Evolutionary conservation across 2,113 vertebrate genomes (phyloP).

Genomic region (Phalacrocorax aristotelis): DNA sequence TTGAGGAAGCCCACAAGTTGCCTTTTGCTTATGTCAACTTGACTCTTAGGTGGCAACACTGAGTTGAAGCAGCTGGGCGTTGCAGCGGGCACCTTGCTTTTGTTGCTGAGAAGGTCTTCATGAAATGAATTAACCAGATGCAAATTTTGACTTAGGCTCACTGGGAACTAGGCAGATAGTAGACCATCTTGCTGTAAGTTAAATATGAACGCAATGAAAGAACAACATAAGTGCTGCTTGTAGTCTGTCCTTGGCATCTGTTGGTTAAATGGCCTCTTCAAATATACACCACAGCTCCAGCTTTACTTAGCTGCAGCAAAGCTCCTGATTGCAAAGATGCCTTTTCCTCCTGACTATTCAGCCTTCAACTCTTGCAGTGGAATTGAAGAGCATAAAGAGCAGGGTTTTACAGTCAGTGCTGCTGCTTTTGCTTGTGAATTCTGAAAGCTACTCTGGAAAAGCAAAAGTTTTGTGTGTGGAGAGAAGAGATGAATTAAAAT

Average conservation of each 20-base stretch:
- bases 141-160: background rate
- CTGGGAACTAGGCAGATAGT: background rate
- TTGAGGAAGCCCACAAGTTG: background rate
- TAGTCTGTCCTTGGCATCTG: conserved; percentile 37
- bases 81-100: background rate
- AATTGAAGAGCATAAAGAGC: conserved; percentile 28
- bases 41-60: background rate
- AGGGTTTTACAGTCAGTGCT: background rate
- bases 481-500: conserved; percentile 24
- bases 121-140: background rate
- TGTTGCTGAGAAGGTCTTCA: background rate
- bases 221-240: background rate
- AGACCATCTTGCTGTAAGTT: background rate
- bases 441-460: conserved; percentile 2
- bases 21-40: background rate
- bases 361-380: background rate
- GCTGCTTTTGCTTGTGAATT: background rate
- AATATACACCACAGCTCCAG: background rate
- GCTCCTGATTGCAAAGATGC: conserved; percentile 2
- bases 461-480: background rate
- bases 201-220: background rate
- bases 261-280: conserved; percentile 29
- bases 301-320: background rate
- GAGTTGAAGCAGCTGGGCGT: background rate
- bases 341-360: conserved; percentile 23